Evolutionary conservation across 2,113 vertebrate genomes (phyloP), one percentile per base, ranked within the genome.

Genomic region (Passer domesticus): DNA sequence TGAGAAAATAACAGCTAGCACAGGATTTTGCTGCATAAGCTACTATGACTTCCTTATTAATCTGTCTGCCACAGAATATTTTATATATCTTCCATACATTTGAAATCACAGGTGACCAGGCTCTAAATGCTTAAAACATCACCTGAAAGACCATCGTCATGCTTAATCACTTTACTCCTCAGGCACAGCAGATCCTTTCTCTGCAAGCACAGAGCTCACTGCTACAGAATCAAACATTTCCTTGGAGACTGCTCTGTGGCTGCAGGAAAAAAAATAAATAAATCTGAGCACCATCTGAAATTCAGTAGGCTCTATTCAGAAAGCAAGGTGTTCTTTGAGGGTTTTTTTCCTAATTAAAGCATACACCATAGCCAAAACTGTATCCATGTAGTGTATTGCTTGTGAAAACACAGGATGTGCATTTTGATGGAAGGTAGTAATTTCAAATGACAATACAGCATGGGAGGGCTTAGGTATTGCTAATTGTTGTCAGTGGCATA

Each of bases 1-100:
- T 84, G 59, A 87, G 90, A 92, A 95, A 94, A 94, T 84, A 91
- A 30, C 83, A 94, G 39, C 69, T 74, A 95, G 91, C 81, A 60
- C 47, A 91, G 52, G 35, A 89, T 91, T 94, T 81, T 92, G 90
- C 93, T 94, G 69, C 58, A 72, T 89, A 94, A 95, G 60, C 90
- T 84, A 87, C 90, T 91, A 43, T 52, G 74, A 79, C 60, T n/a
- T 89, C 63, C 49, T 89, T 53, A 74, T 70, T 83, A 91, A 77
- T 55, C 58, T 90, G 25, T 55, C 55, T 84, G 27, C 33, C 39
- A 47, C 44, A 79, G 69, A 63, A 20, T 41, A 39, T 43, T 50
- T 95, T 43, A 55, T 35, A 22, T 83, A 68, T 62, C 52, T 46
- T 62, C 47, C 43, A 22, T 39, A 44, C 23, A 75, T 63, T 77